These are phyloP conservation scores for Buathra laborator DNA, from an alignment of 2,888 invertebrate species.

Conservation along the genomic window DNA sequence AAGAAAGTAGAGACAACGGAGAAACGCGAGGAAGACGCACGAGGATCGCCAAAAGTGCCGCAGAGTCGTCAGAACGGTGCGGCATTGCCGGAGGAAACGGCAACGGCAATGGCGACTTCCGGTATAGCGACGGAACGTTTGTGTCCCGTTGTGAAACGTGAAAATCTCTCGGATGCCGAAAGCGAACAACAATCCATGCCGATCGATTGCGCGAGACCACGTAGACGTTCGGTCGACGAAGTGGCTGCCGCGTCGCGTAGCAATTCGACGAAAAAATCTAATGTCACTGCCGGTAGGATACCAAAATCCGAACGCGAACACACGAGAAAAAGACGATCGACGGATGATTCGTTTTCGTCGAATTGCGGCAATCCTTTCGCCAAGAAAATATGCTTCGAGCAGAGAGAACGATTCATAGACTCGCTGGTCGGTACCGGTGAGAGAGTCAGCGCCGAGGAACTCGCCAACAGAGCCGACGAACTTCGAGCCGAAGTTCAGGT, in stretches of 20 bases:
- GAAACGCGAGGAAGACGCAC: slow-evolving; percentile 77
- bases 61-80: slow-evolving; percentile 83
- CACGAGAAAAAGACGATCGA: slow-evolving; percentile 73
- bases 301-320: slow-evolving; percentile 60
- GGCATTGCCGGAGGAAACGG: slow-evolving; percentile 82
- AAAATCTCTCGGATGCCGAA: slow-evolving; percentile 71
- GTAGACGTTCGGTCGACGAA: slow-evolving; percentile 55
- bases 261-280: slow-evolving; percentile 74
- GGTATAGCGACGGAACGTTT: slow-evolving; percentile 56
- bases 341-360: slow-evolving; percentile 72
- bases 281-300: slow-evolving; percentile 65
- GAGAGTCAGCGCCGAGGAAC: slow-evolving; percentile 80
- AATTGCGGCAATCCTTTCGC: slow-evolving; percentile 72
- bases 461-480: slow-evolving; percentile 80
- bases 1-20: slow-evolving; percentile 79
- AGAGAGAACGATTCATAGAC: slow-evolving; percentile 81
- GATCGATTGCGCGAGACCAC: slow-evolving; percentile 48
- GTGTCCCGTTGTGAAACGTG: slow-evolving; percentile 67
- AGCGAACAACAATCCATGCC: slow-evolving; percentile 71
- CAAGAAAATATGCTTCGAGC: slow-evolving; percentile 80
- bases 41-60: slow-evolving; percentile 80
- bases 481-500: slow-evolving; percentile 82
- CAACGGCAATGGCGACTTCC: slow-evolving; percentile 73
- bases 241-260: slow-evolving; percentile 61
- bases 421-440: slow-evolving; percentile 80